A percentile compares a stretch with the other conserved stretches of the same genome.
These are phyloP conservation scores for Oscheius sp. DNA, from an alignment of 1,140 invertebrate species.

Conservation along the genomic window DNA sequence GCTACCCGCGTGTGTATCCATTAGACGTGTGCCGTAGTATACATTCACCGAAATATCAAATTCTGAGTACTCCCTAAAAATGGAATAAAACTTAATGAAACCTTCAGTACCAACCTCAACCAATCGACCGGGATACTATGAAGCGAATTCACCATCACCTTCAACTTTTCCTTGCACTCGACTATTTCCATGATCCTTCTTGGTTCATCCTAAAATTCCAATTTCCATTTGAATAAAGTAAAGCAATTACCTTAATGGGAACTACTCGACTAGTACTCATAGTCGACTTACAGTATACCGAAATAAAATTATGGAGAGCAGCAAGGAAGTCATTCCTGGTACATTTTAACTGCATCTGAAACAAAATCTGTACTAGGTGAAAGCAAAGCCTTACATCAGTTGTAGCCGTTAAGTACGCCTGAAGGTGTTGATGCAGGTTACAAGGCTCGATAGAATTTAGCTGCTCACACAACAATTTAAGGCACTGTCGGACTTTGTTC, in stretches of 20 bases:
- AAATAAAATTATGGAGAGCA: slow-evolving; percentile 20
- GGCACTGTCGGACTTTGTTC: slow-evolving; percentile 10
- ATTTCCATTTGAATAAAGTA: neutral
- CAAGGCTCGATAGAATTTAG: slow-evolving; percentile 22
- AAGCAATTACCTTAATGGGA: neutral
- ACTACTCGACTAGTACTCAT: slow-evolving; percentile 5
- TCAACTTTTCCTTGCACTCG: slow-evolving; percentile 19
- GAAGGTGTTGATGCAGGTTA: slow-evolving; percentile 13
- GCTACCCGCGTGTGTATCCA: slow-evolving; percentile 16
- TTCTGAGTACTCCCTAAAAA: slow-evolving; percentile 19
- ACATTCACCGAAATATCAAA: slow-evolving; percentile 42
- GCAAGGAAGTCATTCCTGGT: slow-evolving; percentile 24
- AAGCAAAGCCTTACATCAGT: neutral
- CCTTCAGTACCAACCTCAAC: too few relatives aligned
- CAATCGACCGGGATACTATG: slow-evolving; percentile 48
- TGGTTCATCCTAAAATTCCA: slow-evolving; percentile 20
- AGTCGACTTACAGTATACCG: slow-evolving; percentile 25
- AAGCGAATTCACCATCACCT: slow-evolving; percentile 41
- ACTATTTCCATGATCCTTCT: slow-evolving; percentile 24
- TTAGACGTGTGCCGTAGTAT: slow-evolving; percentile 35
- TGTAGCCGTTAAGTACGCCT: slow-evolving; percentile 23
- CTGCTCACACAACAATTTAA: slow-evolving; percentile 9
- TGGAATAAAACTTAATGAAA: too few relatives aligned
- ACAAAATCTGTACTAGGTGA: neutral
- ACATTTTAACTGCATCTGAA: neutral